Conservation (phyloP, 2,888 invertebrate species). For the Eilema sororculum region DNA sequence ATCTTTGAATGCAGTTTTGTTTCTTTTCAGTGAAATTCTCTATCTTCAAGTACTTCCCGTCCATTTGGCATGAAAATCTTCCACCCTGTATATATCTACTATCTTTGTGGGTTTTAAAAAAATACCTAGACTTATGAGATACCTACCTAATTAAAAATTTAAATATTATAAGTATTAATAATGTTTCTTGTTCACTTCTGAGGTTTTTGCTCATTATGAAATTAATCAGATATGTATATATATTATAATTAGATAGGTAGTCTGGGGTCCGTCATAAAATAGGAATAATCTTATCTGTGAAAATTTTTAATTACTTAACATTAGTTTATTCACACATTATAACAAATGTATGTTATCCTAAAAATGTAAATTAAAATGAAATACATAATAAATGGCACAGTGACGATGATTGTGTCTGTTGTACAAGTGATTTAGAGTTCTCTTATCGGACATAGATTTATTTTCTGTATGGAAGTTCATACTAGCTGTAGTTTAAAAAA, state of each 20-base stretch:
- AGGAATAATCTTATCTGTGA: slow-evolving; percentile 6
- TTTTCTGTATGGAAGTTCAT: background rate
- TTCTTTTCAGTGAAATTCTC: too few relatives aligned
- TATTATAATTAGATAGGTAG: slow-evolving; percentile 5
- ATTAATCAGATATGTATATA: slow-evolving; percentile 3
- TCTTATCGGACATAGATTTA: too few relatives aligned
- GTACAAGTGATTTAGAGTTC: too few relatives aligned
- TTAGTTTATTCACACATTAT: slow-evolving; percentile 2
- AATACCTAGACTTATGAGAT: background rate
- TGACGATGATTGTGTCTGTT: background rate
- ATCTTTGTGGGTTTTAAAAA: background rate
- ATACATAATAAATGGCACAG: background rate
- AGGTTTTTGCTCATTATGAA: slow-evolving; percentile 9
- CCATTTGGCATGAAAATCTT: too few relatives aligned
- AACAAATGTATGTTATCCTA: slow-evolving; percentile 2
- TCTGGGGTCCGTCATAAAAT: background rate
- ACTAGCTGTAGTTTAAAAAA: background rate
- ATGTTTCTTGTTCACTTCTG: background rate
- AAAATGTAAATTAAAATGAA: background rate
- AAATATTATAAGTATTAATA: background rate
- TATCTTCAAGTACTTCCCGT: too few relatives aligned
- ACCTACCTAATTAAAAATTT: background rate
- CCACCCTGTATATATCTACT: background rate
- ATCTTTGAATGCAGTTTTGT: too few relatives aligned
- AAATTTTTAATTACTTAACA: background rate